These are phyloP conservation scores for Menura novaehollandiae DNA, from an alignment of 2,113 vertebrate genomes.

Conservation along the genomic window DNA sequence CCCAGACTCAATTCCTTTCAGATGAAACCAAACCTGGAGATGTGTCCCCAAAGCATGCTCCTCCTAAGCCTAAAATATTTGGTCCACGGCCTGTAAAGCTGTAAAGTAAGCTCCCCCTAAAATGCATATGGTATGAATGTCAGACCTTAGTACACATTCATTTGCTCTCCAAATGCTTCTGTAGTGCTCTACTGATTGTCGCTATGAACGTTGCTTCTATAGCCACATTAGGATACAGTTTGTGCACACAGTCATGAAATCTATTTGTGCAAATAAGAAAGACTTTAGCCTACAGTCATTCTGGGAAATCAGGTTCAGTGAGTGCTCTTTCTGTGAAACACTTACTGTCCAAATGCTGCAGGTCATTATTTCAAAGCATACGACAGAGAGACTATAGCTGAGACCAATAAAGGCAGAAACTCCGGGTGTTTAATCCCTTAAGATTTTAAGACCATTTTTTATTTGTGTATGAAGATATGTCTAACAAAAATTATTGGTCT, in stretches of 20 bases:
- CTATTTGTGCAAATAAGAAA: background rate
- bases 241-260: background rate
- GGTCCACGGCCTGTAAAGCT: background rate
- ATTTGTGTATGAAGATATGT: background rate
- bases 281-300: background rate
- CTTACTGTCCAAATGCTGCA: background rate
- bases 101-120: background rate
- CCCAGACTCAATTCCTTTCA: background rate
- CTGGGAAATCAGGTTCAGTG: background rate
- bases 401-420: background rate
- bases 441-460: background rate
- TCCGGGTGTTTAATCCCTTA: background rate
- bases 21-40: background rate
- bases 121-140: background rate
- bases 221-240: background rate
- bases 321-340: background rate
- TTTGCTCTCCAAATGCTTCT: background rate
- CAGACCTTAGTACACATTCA: background rate
- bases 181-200: background rate
- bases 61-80: background rate
- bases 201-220: accelerated
- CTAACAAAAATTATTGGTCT: background rate
- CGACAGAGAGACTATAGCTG: background rate
- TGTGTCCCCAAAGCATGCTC: background rate
- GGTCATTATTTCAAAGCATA: background rate